Percentiles rank a stretch among this genome's conserved stretches.
These are phyloP conservation scores for Sminthurides aquaticus DNA, from an alignment of 2,888 invertebrate genomes.

Conservation along the genomic window DNA sequence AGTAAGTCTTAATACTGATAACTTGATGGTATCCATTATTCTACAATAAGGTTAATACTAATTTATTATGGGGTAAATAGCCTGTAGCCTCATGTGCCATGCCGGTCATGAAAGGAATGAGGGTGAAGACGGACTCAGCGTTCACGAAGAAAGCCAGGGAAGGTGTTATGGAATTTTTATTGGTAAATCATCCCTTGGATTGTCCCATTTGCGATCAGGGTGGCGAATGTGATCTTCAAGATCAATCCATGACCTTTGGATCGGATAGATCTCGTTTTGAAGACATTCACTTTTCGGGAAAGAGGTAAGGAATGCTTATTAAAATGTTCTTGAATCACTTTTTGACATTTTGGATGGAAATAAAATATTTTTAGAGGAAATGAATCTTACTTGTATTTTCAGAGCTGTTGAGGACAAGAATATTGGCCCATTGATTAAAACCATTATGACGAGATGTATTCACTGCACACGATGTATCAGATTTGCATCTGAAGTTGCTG, in stretches of 20 bases:
- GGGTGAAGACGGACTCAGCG: conserved; percentile 94
- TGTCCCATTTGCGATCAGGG: conserved; percentile 99
- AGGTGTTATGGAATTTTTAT: conserved; percentile 97
- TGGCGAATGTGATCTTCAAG: conserved; percentile 87
- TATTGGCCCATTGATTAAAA: conserved; percentile 95
- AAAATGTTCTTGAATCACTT: too few relatives aligned
- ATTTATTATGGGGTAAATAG: conserved; percentile 45
- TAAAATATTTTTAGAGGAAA: too few relatives aligned
- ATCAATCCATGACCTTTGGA: conserved; percentile 99
- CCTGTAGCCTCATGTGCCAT: conserved; percentile 98
- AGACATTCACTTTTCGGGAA: conserved; percentile 84
- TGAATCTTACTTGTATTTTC: too few relatives aligned
- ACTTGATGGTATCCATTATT: conserved; percentile 5
- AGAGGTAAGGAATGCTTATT: conserved; percentile 58
- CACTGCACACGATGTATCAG: conserved; percentile 97
- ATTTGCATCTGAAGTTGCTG: conserved; percentile 98
- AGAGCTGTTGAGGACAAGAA: conserved; percentile 99
- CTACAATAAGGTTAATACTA: neutral
- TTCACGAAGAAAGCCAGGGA: conserved; percentile 71
- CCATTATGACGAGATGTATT: conserved; percentile 98
- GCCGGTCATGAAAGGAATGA: conserved; percentile 99
- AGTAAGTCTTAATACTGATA: conserved; percentile 47
- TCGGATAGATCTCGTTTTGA: conserved; percentile 87
- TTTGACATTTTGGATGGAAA: too few relatives aligned
- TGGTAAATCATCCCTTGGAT: conserved; percentile 97